phyloP scores from a whole-genome alignment of 2,888 invertebrate genomes.

The Chrysolina americana region DNA sequence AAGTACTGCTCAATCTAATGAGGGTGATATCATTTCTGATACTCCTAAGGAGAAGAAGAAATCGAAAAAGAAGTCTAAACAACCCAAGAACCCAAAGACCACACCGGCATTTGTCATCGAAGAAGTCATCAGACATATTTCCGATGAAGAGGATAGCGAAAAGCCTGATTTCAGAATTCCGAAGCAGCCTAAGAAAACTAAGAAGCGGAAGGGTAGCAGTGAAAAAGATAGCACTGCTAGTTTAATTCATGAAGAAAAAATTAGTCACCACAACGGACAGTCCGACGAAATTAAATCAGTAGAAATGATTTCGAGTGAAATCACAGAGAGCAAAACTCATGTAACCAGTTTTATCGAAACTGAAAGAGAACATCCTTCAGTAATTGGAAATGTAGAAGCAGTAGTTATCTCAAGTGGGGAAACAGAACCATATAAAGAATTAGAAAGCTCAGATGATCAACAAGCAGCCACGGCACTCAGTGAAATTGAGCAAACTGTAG shows the following conservation, averaged over 20 bases:
- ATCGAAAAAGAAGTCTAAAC: constrained; percentile 52
- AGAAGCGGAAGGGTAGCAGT: constrained; percentile 45
- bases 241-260: constrained; percentile 23
- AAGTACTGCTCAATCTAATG: background rate
- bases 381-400: background rate
- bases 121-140: constrained; percentile 50
- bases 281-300: background rate
- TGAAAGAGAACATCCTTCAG: background rate
- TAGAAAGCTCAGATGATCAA: background rate
- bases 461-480: background rate
- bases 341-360: background rate
- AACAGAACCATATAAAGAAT: too few relatives aligned
- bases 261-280: background rate
- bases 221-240: background rate
- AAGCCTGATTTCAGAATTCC: constrained; percentile 24
- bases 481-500: background rate
- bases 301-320: background rate
- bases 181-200: constrained; percentile 50
- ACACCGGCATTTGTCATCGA: constrained; percentile 51
- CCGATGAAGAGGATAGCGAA: constrained; percentile 41
- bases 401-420: background rate
- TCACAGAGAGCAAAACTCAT: background rate
- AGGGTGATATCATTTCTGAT: background rate
- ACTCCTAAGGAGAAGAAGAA: constrained; percentile 53
- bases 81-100: constrained; percentile 43